Evolutionary conservation across 1,140 invertebrate genomes (phyloP), one percentile per base, ranked within the genome.

Genomic region (Neotoxoptera formosana): DNA sequence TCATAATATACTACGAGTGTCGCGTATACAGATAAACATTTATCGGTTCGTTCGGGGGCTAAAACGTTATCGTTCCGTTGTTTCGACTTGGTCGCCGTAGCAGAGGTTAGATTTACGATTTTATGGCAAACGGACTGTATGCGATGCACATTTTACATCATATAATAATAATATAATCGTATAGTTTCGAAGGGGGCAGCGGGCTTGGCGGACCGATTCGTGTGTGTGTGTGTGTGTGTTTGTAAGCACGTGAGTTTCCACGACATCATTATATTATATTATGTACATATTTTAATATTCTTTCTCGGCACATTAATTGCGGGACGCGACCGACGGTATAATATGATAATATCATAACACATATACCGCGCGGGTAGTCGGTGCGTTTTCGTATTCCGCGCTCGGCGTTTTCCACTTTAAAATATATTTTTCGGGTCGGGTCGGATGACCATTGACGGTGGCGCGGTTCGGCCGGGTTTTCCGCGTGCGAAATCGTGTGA

Each of bases 321-420:
- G 30, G n/a, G 4, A 76, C 30, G 60, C 60, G 30, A n/a, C 60
- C 4, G 60, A n/a, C 60, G 60, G 60, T 53, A 21, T 53, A 53
- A 21, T 53, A 53, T 53, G 51, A 53, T 51, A 51, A 51, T 53
- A 53, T 53, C 21, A 53, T 53, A 53, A 53, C 51, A 53, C 20
- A 53, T 3, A 21, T 21, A 53, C 51, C 51, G 51, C n/a, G n/a
- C n/a, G n/a, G n/a, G n/a, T 2, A 6, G 51, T 3, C 20, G 51
- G 20, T 4, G 51, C 51, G 41, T 88, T 88, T 88, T 88, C n/a
- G 86, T 88, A 88, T 88, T 88, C 86, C 86, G 36, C 0, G 83
- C 23, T 21, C 41, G 23, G 21, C 36, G 41, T 36, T 76, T 34
- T 84, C 83, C 83, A 36, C 23, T 84, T 84, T 41, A 84, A 84